phyloP scores from a whole-genome alignment of 64 coral and sea anemone genomes.

The Exaiptasia diaphana region DNA sequence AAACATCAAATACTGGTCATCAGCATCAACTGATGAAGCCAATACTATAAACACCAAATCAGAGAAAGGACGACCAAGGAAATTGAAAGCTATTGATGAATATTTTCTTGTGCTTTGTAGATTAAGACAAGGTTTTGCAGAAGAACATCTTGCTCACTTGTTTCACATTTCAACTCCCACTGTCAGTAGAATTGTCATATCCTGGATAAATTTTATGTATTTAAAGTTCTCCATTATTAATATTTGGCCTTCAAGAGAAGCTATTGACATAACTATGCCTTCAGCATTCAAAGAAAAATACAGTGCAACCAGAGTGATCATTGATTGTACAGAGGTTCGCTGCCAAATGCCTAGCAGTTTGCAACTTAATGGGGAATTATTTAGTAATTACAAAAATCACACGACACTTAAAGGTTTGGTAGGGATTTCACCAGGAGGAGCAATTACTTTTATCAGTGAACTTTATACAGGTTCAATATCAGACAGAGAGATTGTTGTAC shows the following conservation, averaged over 20 bases:
- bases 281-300: constrained; percentile 30
- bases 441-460: constrained; percentile 26
- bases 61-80: neutral
- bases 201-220: constrained; percentile 47
- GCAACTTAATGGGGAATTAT: constrained; percentile 19
- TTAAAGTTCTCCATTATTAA: constrained; percentile 15
- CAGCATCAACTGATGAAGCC: neutral
- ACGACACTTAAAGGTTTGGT: constrained; percentile 9
- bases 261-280: constrained; percentile 25
- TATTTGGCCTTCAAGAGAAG: constrained; percentile 27
- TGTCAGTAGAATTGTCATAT: constrained; percentile 9
- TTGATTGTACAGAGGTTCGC: constrained; percentile 21
- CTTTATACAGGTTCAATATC: constrained; percentile 16
- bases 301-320: constrained; percentile 4
- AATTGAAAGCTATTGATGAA: neutral
- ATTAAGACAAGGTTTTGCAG: neutral
- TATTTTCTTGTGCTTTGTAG: constrained; percentile 24
- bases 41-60: neutral
- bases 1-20: neutral
- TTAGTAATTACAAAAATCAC: constrained; percentile 27
- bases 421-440: constrained; percentile 1
- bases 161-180: constrained; percentile 1
- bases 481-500: constrained; percentile 23
- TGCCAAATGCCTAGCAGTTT: constrained; percentile 48
- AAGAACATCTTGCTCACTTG: constrained; percentile 8